Evolutionary conservation across 2,888 invertebrate species (phyloP), one percentile per base, ranked within the genome.

Genomic region (Drosophila peninsularis): DNA sequence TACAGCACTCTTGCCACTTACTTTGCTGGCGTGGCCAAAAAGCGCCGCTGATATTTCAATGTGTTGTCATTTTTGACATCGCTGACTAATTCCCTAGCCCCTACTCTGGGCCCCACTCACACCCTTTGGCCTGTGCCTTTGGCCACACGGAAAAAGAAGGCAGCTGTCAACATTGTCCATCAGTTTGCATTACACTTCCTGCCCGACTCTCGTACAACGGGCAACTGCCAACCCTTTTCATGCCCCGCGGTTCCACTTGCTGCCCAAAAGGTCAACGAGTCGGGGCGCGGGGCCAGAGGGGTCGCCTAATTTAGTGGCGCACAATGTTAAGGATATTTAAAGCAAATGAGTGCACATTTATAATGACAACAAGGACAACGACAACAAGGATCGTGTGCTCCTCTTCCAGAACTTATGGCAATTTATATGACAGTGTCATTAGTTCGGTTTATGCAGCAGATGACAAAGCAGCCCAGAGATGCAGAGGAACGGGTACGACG

Each of bases 301-400:
- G 49, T 63, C 65, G 79, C 82, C 83, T 87, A 84, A 83, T 83
- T 83, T 83, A 87, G 82, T 86, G 73, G 69, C 80, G 63, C 86
- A 83, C 80, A 82, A 86, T 78, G 83, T 87, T 75, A 66, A 69
- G 82, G 79, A 79, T 82, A 84, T 87, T 82, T 82, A 84, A 83
- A 78, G 88, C 88, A 83, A 83, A 83, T 83, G 88, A 83, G 88
- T 75, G 82, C 88, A 87, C 83, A 87, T 83, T 83, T 78, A 83
- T 83, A 83, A 83, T 75, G 83, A 84, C 88, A 83, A 82, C 87
- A 79, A 86, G 83, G 68, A 61, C 71, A 64, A 73, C 60, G 49
- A 58, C 74, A 82, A 63, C 71, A 67, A 62, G 81, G 73, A 71
- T 76, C 65, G 65, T 73, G 50, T 70, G 54, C 52, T 72, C 61